Base-by-base conservation (phyloP, 1,140 invertebrate genomes). In the Pantala flavescens region DNA sequence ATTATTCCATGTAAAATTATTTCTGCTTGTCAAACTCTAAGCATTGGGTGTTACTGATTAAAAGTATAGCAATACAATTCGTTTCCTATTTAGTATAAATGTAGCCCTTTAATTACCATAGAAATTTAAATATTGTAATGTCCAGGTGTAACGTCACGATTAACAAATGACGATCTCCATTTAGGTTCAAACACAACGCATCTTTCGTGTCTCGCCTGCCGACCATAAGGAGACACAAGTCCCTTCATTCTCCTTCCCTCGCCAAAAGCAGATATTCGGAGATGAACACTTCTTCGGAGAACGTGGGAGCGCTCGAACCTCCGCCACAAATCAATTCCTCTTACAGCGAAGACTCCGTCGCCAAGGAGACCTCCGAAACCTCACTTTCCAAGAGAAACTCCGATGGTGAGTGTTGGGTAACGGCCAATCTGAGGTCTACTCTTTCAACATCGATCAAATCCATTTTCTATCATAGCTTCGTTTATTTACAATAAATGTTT, bases 141-240 rank as follows among this genome's bases (percentile, higher is more conserved):
- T n/a, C 9, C 28, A 36, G 9, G 28, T 36, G 28, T 2, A 9
- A 36, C 2, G 9, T 36, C 9, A 9, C 28, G 28, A 36, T 36
- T 36, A 36, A 36, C 28, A 36, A 36, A 36, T 36, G 28, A 36
- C 9, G 28, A 36, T 72, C 75, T 88, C 80, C 88, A 88, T 81
- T 84, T 83, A 94, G 92, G 82, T 94, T 94, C 86, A 94, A 94
- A 86, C 91, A 94, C 87, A 94, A 95, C 83, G 91, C 93, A 78
- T 94, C 93, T 49, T 95, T 95, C 83, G 93, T 95, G 79, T 92
- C 91, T 79, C 89, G 93, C 76, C 85, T 94, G 81, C 93, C 93
- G 75, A 94, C 93, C 49, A 94, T 94, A 80, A 87, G 92, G 72
- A 86, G 92, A 16, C 89, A 93, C 84, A 91, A 92, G 82, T 88